A percentile compares a stretch with the other conserved stretches of the same genome.
These are phyloP conservation scores for Agonopterix subpropinquella DNA, from an alignment of 2,888 invertebrate species.

Conservation along the genomic window DNA sequence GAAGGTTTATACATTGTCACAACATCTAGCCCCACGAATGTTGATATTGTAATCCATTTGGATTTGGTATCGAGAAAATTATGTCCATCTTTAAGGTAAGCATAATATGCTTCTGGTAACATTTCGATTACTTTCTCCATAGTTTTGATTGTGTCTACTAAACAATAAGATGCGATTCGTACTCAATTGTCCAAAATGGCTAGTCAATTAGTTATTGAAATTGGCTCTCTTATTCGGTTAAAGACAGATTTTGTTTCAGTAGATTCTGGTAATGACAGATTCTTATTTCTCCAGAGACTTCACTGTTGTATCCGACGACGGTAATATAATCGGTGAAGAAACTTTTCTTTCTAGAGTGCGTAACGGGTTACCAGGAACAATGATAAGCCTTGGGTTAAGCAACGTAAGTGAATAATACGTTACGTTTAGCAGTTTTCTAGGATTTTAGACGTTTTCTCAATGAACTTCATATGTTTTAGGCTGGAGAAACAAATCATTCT, in stretches of 20 bases:
- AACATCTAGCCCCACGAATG: constrained; percentile 6
- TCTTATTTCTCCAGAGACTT: neutral
- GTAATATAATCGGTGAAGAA: neutral
- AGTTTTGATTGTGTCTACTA: no score
- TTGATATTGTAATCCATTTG: constrained; percentile 15
- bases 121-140: neutral
- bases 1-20: constrained; percentile 26
- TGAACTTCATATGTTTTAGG: no score
- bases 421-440: neutral
- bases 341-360: neutral
- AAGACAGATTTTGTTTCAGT: no score
- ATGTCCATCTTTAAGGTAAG: constrained; percentile 27
- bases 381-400: neutral
- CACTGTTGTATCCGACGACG: neutral
- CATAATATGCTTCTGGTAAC: neutral
- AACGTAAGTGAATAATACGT: neutral
- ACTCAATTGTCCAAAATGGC: no score
- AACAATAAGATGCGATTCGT: no score
- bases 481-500: neutral
- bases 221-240: no score
- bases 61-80: constrained; percentile 25
- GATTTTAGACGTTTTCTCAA: neutral
- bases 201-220: no score
- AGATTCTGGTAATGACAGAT: no score
- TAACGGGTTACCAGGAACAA: neutral